Evolutionary conservation across 2,888 invertebrate genomes (phyloP).

Genomic region (Tiliacea aurago): DNA sequence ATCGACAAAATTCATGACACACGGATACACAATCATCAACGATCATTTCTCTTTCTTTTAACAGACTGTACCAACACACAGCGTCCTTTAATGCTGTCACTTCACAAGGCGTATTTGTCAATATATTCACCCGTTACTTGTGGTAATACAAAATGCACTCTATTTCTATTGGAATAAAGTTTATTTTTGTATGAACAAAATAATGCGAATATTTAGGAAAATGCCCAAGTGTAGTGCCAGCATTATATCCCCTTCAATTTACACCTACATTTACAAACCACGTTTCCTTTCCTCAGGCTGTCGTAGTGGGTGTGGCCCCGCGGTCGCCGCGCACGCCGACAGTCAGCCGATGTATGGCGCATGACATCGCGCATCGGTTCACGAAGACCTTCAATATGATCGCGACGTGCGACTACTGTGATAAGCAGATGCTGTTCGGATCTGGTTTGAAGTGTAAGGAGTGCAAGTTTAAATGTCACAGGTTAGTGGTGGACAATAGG

Average conservation of each 20-base stretch:
- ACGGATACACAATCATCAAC: neutral
- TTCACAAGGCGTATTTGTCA: conserved; percentile 2
- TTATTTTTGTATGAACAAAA: conserved; percentile 8
- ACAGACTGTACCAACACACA: conserved; percentile 27
- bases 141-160: conserved; percentile 10
- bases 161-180: neutral
- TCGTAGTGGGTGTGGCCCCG: conserved; percentile 80
- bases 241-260: neutral
- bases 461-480: conserved; percentile 97
- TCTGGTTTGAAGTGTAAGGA: conserved; percentile 97
- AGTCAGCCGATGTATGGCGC: conserved; percentile 93
- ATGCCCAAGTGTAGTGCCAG: neutral
- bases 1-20: conserved; percentile 2
- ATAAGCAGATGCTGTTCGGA: conserved; percentile 96
- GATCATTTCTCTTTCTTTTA: conserved; percentile 14
- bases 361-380: conserved; percentile 97
- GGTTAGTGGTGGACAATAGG: conserved; percentile 67
- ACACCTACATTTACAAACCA: neutral
- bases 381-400: conserved; percentile 96
- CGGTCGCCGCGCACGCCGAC: conserved; percentile 94
- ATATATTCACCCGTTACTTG: neutral
- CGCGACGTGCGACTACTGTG: conserved; percentile 97
- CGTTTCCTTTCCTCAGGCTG: conserved; percentile 9
- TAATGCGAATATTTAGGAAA: neutral
- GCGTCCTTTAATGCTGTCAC: conserved; percentile 7